phyloP scores from a whole-genome alignment of 2,113 vertebrate species.

The Stigmatopora nigra region DNA sequence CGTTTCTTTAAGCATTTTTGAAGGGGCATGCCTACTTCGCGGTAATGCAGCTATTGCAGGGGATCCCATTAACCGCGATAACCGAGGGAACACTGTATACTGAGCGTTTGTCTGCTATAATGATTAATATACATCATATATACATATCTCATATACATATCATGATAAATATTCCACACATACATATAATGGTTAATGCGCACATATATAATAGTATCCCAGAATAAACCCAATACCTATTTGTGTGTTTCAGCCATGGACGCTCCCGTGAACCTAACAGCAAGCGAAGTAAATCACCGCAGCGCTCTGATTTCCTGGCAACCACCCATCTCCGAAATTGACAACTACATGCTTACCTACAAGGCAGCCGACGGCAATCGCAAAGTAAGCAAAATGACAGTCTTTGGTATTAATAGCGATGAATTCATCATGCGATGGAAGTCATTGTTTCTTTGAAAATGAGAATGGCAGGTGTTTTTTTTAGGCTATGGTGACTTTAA shows the following conservation, averaged over 20 bases:
- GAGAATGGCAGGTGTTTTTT: neutral
- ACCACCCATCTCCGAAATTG: constrained; percentile 81
- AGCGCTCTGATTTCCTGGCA: constrained; percentile 92
- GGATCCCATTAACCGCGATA: no score
- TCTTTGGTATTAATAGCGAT: neutral
- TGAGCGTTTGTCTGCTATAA: no score
- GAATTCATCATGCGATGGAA: neutral
- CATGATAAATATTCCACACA: no score
- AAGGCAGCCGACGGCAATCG: constrained; percentile 79
- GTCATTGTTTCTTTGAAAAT: neutral
- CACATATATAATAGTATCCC: no score
- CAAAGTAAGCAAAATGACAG: constrained; percentile 71
- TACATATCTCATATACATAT: no score
- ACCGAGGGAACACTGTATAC: no score
- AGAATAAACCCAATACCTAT: no score
- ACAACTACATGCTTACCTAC: constrained; percentile 95
- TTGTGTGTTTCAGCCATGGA: constrained; percentile 82
- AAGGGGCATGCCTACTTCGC: no score
- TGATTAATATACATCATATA: no score
- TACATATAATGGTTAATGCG: no score
- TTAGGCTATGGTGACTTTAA: neutral
- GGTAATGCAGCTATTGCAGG: no score
- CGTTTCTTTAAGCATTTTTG: no score
- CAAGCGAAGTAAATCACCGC: constrained; percentile 85
- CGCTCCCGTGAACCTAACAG: constrained; percentile 85